Evolutionary conservation across 2,113 vertebrate genomes (phyloP).

Genomic region (Smithornis capensis): DNA sequence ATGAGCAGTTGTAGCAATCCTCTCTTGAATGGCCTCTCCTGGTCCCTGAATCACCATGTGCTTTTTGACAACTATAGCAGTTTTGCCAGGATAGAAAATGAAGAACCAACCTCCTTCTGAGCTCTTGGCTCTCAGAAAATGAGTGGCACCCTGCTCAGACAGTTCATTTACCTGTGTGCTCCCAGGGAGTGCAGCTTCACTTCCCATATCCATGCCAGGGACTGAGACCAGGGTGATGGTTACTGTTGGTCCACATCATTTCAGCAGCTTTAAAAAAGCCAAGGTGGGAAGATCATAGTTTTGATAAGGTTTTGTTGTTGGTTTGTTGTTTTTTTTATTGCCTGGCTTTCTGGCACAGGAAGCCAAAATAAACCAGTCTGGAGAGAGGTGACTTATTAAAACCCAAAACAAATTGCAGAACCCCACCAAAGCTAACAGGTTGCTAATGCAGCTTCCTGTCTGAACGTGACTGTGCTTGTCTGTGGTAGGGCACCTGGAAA

Average conservation of each 20-base stretch:
- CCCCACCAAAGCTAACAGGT: background rate
- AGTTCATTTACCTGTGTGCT: background rate
- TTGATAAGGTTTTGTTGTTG: background rate
- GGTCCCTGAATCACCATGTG: background rate
- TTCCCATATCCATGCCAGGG: background rate
- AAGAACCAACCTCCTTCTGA: background rate
- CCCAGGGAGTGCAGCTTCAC: background rate
- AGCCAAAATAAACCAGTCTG: slow-evolving; percentile 55
- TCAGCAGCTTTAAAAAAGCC: background rate
- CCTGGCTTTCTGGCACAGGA: background rate
- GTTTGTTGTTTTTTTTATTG: background rate
- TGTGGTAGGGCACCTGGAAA: background rate
- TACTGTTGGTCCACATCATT: background rate
- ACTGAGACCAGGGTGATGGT: background rate
- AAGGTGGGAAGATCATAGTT: background rate
- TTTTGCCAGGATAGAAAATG: background rate
- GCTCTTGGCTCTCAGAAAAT: background rate
- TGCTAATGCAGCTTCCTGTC: background rate
- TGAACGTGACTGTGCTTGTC: background rate
- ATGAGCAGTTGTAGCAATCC: background rate
- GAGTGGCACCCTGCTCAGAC: background rate
- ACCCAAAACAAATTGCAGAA: background rate
- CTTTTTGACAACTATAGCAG: background rate
- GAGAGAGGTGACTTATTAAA: slow-evolving; percentile 21
- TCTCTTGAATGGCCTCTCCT: background rate